Evolutionary conservation across 2,888 invertebrate species (phyloP).

Genomic region (Leptothorax acervorum): DNA sequence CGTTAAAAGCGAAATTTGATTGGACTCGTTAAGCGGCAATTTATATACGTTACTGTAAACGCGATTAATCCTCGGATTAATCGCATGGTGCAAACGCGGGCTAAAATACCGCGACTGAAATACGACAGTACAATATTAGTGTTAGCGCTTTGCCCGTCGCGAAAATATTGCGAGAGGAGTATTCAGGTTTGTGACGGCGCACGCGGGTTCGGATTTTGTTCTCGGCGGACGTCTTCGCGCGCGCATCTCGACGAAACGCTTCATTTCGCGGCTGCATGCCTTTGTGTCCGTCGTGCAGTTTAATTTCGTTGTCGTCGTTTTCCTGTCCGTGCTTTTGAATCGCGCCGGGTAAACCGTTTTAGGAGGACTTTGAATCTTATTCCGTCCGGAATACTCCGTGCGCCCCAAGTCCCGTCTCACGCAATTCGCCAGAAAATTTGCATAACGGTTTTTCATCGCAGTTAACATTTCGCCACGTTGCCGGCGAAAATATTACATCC

Average conservation of each 20-base stretch:
- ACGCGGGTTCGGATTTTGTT: conserved; percentile 13
- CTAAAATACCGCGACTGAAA: conserved; percentile 28
- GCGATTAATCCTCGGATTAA: conserved; percentile 26
- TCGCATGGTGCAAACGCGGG: conserved; percentile 39
- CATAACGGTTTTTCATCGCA: not conserved
- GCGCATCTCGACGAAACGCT: conserved; percentile 22
- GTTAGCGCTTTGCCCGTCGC: not conserved
- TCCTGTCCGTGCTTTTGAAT: conserved; percentile 6
- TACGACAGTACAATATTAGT: not conserved
- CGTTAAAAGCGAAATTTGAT: conserved; percentile 44
- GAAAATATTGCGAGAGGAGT: not conserved
- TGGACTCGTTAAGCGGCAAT: conserved; percentile 41
- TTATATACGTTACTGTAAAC: conserved; percentile 34
- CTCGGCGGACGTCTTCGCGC: conserved; percentile 19
- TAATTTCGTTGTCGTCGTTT: conserved; percentile 43
- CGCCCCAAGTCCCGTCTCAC: not conserved
- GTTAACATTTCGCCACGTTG: not conserved
- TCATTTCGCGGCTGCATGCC: conserved; percentile 18
- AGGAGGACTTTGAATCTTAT: conserved; percentile 36
- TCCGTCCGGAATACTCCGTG: not conserved
- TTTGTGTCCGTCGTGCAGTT: conserved; percentile 46
- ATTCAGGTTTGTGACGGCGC: conserved; percentile 10
- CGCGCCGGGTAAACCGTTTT: conserved; percentile 33
- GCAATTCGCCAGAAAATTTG: conserved; percentile 22
- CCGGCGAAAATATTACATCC: conserved; percentile 5